These are phyloP conservation scores for Peromyscus polionotus DNA, from an alignment of 2,113 vertebrate genomes.

Conservation along the genomic window DNA sequence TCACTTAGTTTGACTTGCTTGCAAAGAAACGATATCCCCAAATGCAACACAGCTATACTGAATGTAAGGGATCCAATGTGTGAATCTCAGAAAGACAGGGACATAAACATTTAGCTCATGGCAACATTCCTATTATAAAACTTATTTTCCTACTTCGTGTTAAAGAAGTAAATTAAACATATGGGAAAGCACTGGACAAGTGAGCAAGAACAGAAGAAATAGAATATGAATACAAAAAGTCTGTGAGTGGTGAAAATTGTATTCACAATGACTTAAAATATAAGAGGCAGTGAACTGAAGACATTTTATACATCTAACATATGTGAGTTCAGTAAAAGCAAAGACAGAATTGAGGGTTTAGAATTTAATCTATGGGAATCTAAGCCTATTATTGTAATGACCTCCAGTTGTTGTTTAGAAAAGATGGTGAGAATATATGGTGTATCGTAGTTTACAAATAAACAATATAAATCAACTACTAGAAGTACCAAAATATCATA, in stretches of 20 bases:
- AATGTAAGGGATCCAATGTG: neutral
- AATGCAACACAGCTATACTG: neutral
- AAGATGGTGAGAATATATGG: neutral
- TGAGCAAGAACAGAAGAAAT: neutral
- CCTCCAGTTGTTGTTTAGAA: neutral
- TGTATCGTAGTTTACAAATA: neutral
- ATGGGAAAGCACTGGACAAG: neutral
- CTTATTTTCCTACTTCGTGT: neutral
- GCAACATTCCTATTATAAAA: neutral
- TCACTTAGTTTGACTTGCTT: neutral
- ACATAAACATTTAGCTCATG: neutral
- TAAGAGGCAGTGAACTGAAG: neutral
- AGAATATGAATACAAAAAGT: neutral
- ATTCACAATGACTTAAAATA: neutral
- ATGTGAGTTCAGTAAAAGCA: neutral
- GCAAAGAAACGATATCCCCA: neutral
- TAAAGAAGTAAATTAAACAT: neutral
- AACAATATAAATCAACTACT: neutral
- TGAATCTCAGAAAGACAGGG: neutral
- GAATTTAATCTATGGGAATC: neutral
- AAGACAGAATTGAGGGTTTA: neutral
- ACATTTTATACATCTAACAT: neutral
- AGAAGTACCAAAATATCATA: neutral
- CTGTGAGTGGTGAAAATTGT: neutral
- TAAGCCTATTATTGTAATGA: neutral